Evolutionary conservation across 2,888 invertebrate genomes (phyloP), one percentile per base, ranked within the genome.

Genomic region (Colletes collaris): DNA sequence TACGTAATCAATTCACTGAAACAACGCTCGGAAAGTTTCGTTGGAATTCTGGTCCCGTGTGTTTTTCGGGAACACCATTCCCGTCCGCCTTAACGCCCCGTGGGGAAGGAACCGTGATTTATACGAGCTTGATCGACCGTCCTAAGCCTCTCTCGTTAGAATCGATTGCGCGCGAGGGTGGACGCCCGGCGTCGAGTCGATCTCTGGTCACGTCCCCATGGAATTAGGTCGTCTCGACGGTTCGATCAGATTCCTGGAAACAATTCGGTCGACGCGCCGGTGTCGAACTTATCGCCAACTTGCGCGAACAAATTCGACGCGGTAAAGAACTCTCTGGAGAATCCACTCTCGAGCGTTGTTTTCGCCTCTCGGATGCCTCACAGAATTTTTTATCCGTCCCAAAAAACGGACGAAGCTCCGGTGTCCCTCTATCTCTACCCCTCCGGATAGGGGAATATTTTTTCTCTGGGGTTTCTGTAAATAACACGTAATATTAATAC

Each of bases 81-180:
- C 74, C 70, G 83, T 74, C 58, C 68, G 80, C 83, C 84, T 81
- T 84, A 84, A 71, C 84, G 74, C 84, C 78, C 76, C 68, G 62
- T 60, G 62, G 68, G 81, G 72, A 76, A 65, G 69, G 55, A 64
- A 59, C 71, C 62, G 75, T 84, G 84, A 84, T 84, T 84, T 84
- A 84, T 84, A 76, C 64, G 76, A 71, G 84, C 76, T 76, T 79
- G 84, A 84, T 84, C 78, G 81, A 67, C 68, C 81, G 70, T 72
- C 81, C 81, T 84, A 84, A 84, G 84, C 81, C 76, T 79, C 81
- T 71, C 84, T 81, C 84, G 84, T 84, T 84, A 83, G 84, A 84
- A 84, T 84, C 84, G 84, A 84, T 84, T 81, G 83, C 68, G 70
- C 65, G 70, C 65, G 76, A 71, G 76, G 76, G 76, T 68, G 76